A percentile compares a stretch with the other conserved stretches of the same genome.
Evolutionary conservation across 2,797 vertebrate genomes (phyloP).

Genomic region (Crypturellus tataupa): DNA sequence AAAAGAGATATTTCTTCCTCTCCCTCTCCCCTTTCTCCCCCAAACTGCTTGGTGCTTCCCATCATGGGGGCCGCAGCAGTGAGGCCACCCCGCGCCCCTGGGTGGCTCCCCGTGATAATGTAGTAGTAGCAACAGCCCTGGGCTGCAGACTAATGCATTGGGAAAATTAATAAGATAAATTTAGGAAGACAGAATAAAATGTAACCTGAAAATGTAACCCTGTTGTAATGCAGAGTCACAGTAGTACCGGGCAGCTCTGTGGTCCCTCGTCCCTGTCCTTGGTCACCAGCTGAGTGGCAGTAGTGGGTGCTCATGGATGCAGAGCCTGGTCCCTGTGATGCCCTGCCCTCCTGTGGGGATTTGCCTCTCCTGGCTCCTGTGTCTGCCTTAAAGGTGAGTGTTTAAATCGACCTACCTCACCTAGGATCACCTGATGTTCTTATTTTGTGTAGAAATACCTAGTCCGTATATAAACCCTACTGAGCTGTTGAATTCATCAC

Average conservation of each 20-base stretch:
- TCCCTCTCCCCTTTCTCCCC: neutral
- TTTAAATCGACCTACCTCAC: neutral
- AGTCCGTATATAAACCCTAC: neutral
- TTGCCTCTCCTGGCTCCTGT: neutral
- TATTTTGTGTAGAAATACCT: neutral
- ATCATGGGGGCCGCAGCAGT: neutral
- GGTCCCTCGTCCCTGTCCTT: fast-evolving
- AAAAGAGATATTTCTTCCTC: neutral
- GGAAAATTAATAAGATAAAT: neutral
- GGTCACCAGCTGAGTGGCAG: neutral
- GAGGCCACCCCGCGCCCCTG: neutral
- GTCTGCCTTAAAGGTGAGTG: neutral
- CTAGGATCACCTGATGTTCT: neutral
- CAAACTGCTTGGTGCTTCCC: neutral
- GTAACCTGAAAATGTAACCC: neutral
- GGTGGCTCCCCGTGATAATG: neutral
- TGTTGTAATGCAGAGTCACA: neutral
- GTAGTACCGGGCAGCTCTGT: neutral
- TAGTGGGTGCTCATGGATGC: neutral
- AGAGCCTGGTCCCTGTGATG: neutral
- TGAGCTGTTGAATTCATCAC: neutral
- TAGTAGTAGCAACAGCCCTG: neutral
- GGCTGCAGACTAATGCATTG: neutral
- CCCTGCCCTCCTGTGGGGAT: neutral
- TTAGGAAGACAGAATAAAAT: conserved; percentile 15